Conservation (phyloP, 2,797 vertebrate species). For the Sebastes oblongus region DNA sequence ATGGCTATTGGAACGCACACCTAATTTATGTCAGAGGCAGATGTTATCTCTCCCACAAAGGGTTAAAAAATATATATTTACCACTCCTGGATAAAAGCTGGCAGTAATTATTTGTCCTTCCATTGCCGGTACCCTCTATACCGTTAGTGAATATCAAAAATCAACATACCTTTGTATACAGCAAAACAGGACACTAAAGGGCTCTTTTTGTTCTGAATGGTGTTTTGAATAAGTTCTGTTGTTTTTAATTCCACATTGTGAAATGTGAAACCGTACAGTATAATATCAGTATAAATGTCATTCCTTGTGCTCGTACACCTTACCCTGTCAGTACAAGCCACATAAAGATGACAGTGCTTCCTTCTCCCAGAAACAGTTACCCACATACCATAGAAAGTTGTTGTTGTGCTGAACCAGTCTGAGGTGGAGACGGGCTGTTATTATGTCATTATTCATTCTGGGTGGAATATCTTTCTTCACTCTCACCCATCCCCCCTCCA, state of each 20-base stretch:
- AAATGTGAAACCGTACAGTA: not conserved
- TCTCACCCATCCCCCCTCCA: conserved; percentile 20
- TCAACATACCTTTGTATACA: not conserved
- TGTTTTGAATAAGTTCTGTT: not conserved
- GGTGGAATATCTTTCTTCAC: conserved; percentile 52
- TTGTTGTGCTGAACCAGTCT: conserved; percentile 60
- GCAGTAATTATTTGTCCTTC: not conserved
- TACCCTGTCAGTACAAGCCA: conserved; percentile 23
- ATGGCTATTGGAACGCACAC: too few relatives aligned
- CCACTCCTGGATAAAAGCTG: not conserved
- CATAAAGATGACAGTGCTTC: conserved; percentile 32
- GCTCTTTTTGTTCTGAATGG: not conserved
- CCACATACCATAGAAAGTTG: conserved; percentile 51
- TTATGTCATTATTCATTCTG: conserved; percentile 66
- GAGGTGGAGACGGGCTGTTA: conserved; percentile 63
- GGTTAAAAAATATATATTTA: not conserved
- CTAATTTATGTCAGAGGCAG: not conserved
- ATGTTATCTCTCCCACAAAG: not conserved
- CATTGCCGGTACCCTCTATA: not conserved
- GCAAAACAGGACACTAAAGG: not conserved
- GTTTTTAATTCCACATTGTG: not conserved
- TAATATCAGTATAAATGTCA: not conserved
- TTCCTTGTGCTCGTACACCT: not conserved
- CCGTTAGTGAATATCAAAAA: not conserved
- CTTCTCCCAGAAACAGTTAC: conserved; percentile 34